Percentiles rank a stretch among this genome's conserved stretches.
Conservation (phyloP, 2,797 vertebrate species). For the Liparis tanakae region DNA sequence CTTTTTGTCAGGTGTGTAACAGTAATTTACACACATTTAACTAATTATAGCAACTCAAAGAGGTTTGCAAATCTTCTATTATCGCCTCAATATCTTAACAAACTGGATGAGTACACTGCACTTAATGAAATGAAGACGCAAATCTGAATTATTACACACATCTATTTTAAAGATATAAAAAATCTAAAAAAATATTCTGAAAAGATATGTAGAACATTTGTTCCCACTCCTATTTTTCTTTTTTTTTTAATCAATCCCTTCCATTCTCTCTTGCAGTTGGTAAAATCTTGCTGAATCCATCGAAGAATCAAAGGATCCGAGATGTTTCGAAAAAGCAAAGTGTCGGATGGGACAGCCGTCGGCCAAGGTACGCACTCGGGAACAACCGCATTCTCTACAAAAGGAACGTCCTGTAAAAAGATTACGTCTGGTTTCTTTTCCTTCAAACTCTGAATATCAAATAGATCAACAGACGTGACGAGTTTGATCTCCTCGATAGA, state of each 20-base stretch:
- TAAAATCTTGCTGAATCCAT: slow-evolving; percentile 35
- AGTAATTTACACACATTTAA: background rate
- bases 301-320: slow-evolving; percentile 36
- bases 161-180: no score
- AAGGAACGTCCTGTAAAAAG: background rate
- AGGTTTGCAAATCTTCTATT: background rate
- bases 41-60: background rate
- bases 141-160: no score
- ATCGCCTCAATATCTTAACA: background rate
- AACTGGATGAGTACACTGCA: background rate
- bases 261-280: slow-evolving; percentile 45
- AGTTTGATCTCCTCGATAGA: background rate
- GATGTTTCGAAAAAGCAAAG: slow-evolving; percentile 69
- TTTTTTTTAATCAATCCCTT: no score
- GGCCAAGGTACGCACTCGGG: slow-evolving; percentile 68
- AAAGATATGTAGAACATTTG: background rate
- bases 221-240: no score
- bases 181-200: no score
- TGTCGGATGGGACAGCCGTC: slow-evolving; percentile 58
- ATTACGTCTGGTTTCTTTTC: slow-evolving; percentile 1
- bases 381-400: background rate
- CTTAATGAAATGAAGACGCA: background rate
- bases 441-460: slow-evolving; percentile 17
- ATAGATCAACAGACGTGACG: background rate
- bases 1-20: background rate